phyloP scores from a whole-genome alignment of 2,888 invertebrate species.

The Pyrgus malvae region DNA sequence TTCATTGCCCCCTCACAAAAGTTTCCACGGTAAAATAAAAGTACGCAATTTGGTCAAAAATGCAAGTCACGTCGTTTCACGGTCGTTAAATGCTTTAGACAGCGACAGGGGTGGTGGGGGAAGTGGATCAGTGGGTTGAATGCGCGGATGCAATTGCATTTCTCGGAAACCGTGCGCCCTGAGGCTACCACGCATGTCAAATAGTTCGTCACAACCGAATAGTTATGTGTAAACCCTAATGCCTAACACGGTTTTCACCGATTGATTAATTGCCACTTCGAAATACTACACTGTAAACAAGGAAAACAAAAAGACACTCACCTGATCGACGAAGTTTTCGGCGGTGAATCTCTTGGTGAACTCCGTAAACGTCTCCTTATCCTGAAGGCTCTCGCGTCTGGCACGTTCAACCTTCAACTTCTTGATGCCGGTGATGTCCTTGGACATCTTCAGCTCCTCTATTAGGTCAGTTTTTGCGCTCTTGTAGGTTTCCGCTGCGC shows the following conservation, averaged over 20 bases:
- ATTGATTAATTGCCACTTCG: constrained; percentile 13
- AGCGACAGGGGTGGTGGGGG: constrained; percentile 27
- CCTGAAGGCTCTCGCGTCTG: constrained; percentile 90
- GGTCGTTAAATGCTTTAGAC: constrained; percentile 43
- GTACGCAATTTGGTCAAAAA: constrained; percentile 42
- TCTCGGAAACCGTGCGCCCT: constrained; percentile 38
- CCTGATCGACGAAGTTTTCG: constrained; percentile 95
- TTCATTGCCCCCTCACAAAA: constrained; percentile 28
- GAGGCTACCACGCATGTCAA: constrained; percentile 14
- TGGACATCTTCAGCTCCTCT: constrained; percentile 95
- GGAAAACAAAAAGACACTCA: constrained; percentile 65
- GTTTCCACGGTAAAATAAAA: constrained; percentile 33
- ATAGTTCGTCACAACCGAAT: constrained; percentile 12
- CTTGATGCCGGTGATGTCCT: constrained; percentile 95
- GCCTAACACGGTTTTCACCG: constrained; percentile 7
- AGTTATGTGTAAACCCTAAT: not conserved
- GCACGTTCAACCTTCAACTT: constrained; percentile 95
- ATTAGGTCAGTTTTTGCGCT: constrained; percentile 93
- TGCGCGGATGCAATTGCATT: constrained; percentile 47
- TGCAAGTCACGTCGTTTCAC: constrained; percentile 53
- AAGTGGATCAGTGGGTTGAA: constrained; percentile 63
- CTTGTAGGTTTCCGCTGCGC: constrained; percentile 85
- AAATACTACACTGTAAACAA: not conserved
- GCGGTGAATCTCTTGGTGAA: constrained; percentile 92
- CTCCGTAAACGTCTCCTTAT: constrained; percentile 92